These are phyloP conservation scores for Yoshiicerus persimilis DNA, from an alignment of 1,140 invertebrate genomes.

Conservation along the genomic window DNA sequence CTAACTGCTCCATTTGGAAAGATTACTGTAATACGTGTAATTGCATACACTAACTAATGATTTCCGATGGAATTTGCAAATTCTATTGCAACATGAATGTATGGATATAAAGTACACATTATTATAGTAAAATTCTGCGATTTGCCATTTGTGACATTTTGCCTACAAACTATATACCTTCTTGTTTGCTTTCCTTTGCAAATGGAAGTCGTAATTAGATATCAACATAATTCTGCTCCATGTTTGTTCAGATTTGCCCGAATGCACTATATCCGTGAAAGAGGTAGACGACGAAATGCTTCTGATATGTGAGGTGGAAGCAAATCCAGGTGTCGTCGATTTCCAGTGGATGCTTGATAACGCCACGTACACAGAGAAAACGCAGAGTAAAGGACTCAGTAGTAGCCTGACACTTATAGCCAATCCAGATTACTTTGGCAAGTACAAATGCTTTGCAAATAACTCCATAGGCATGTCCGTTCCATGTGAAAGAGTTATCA, in stretches of 20 bases:
- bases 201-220: constrained; percentile 48
- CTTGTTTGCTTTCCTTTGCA: neutral
- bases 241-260: constrained; percentile 71
- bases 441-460: constrained; percentile 79
- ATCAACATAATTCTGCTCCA: neutral
- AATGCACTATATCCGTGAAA: constrained; percentile 74
- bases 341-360: constrained; percentile 84
- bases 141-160: no score
- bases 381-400: constrained; percentile 59
- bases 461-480: constrained; percentile 74
- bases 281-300: constrained; percentile 72
- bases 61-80: neutral
- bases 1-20: neutral
- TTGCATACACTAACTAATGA: neutral
- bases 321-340: constrained; percentile 77
- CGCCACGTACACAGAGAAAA: constrained; percentile 66
- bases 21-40: neutral
- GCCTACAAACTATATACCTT: no score
- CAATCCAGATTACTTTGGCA: constrained; percentile 68
- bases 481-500: constrained; percentile 76
- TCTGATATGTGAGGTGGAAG: constrained; percentile 74
- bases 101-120: no score
- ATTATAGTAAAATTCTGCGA: no score
- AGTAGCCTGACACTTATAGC: constrained; percentile 69
- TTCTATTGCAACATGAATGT: neutral